Base-by-base conservation (phyloP, 2,888 invertebrate genomes). In the Phortica magna region DNA sequence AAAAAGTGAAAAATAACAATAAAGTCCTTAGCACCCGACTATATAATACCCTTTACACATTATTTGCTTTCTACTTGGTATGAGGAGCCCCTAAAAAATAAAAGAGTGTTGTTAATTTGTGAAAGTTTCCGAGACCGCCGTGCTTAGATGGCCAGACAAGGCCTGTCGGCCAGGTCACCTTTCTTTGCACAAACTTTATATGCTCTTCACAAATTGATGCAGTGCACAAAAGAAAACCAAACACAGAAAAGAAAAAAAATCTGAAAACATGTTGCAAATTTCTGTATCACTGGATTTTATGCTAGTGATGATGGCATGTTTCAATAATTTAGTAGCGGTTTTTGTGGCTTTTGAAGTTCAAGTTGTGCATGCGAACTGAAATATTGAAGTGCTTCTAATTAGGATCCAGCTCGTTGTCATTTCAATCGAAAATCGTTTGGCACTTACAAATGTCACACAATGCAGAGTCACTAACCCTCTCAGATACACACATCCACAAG, bases 381-480 rank as follows among this genome's bases (percentile, higher is more conserved):
- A 19, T 61, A 22, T 22, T 61, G 61, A 61, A 61, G 22, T 61
- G 9, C 61, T 61, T 61, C 3, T 17, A 61, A 17, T 55, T 55
- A 55, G 55, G 2, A 17, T 31, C 31, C 31, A 5, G 48, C 48
- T 9, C 9, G 48, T 48, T 48, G 48, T 14, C 48, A 48, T 14
- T 12, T 48, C 14, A 48, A 48, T 48, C 5, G 48, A 48, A 48
- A 48, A 48, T 48, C 14, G 48, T 48, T 14, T 61, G 41, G 10
- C 65, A 65, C 41, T 39, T 41, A 31, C 31, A 31, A 31, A 65
- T 65, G 65, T 39, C 65, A 65, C 41, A 65, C 10, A 41, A 65
- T 17, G n/a, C 41, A 1, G 48, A 48, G 48, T 31, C 3, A 1
- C 31, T 31, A n/a, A n/a, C n/a, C 31, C 31, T 31, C 31, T 31